A percentile compares a stretch with the other conserved stretches of the same genome.
Conservation (phyloP, 2,888 invertebrate species). For the Amblyjoppa proteus region DNA sequence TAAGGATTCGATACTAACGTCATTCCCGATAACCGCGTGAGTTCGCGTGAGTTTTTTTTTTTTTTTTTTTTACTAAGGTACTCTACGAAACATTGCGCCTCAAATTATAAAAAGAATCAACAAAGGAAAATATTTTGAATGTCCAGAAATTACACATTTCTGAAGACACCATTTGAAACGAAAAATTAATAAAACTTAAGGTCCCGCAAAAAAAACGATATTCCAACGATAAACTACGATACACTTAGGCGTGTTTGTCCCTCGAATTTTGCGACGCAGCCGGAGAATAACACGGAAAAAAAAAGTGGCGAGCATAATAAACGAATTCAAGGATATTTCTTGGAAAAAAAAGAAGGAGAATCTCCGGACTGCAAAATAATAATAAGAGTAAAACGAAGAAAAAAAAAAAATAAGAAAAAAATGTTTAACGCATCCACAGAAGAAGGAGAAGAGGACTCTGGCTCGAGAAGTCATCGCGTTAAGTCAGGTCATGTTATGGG, state of each 20-base stretch:
- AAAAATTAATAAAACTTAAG: neutral
- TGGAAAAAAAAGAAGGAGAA: slow-evolving; percentile 23
- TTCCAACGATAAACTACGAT: neutral
- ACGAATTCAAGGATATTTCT: slow-evolving; percentile 17
- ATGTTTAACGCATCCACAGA: slow-evolving; percentile 18
- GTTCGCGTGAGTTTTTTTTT: neutral
- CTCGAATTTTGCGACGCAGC: neutral
- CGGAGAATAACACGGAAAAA: neutral
- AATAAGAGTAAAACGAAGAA: neutral
- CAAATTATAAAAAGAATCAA: neutral
- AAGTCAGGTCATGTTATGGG: slow-evolving; percentile 82
- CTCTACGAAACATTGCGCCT: neutral
- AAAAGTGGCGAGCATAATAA: neutral
- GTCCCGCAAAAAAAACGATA: neutral
- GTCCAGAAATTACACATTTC: neutral
- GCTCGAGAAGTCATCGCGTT: slow-evolving; percentile 73
- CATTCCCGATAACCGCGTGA: neutral
- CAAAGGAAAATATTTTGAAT: neutral
- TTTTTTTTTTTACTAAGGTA: neutral
- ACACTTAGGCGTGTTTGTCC: neutral
- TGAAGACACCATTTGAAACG: neutral
- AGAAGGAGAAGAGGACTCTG: slow-evolving; percentile 12
- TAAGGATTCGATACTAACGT: slow-evolving; percentile 16
- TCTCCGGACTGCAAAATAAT: slow-evolving; percentile 37
- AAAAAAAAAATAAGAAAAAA: neutral